Evolutionary conservation across 2,113 vertebrate species (phyloP).

Genomic region (Festucalex cinctus): DNA sequence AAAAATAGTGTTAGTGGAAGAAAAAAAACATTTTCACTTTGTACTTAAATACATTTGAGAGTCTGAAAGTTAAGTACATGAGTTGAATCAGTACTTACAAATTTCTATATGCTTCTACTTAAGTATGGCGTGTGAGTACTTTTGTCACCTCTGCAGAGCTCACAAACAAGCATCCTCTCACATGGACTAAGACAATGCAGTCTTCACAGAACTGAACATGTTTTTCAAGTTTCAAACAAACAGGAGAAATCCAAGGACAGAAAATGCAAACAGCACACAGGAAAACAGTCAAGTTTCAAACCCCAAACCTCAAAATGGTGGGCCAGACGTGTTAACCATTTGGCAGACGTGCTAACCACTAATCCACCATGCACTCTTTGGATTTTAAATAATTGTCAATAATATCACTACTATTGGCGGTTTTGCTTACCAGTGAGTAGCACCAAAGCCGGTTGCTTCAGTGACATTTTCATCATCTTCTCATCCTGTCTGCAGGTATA

Average conservation of each 20-base stretch:
- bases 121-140: no score
- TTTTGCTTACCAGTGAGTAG: constrained; percentile 52
- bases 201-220: no score
- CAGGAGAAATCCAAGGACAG: background rate
- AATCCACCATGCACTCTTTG: background rate
- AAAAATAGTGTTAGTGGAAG: no score
- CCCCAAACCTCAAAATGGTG: background rate
- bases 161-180: no score
- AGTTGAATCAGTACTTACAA: no score
- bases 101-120: no score
- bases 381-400: background rate
- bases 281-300: background rate
- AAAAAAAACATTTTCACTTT: no score
- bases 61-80: no score
- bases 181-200: no score
- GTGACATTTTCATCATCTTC: constrained; percentile 39
- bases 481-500: constrained; percentile 25
- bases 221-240: background rate
- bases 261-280: background rate
- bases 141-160: no score
- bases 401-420: background rate
- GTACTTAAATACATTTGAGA: no score
- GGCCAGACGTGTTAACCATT: background rate
- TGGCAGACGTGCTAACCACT: background rate
- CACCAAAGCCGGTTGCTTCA: constrained; percentile 12